A percentile compares a stretch with the other conserved stretches of the same genome.
phyloP scores from a whole-genome alignment of 1,140 invertebrate genomes.

The Ips typographus region DNA sequence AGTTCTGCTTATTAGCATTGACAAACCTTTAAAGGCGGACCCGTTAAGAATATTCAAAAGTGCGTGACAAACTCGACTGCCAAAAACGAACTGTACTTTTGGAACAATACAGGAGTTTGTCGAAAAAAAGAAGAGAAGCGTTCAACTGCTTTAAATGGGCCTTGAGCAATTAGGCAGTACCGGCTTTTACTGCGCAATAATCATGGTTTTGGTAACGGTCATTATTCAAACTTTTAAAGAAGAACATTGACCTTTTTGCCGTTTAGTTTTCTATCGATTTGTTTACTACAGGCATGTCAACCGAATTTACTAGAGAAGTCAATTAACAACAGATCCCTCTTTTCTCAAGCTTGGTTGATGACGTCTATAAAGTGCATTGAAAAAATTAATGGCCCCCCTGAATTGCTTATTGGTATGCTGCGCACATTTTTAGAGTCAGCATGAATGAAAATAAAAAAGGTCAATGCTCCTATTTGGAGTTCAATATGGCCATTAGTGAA shows the following conservation, averaged over 20 bases:
- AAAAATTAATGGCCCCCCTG: constrained; percentile 1
- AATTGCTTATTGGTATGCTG: background rate
- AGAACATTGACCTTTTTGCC: background rate
- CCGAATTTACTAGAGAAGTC: background rate
- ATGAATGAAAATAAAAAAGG: constrained; percentile 17
- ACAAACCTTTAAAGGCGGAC: no score
- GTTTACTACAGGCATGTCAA: background rate
- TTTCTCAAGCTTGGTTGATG: background rate
- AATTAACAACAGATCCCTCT: background rate
- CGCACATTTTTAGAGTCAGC: background rate
- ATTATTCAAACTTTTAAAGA: background rate
- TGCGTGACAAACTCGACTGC: background rate
- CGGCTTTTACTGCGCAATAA: background rate
- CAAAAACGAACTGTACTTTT: background rate
- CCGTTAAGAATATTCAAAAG: background rate
- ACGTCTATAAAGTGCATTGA: background rate
- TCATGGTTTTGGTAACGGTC: constrained; percentile 1
- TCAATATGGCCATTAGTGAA: constrained; percentile 12
- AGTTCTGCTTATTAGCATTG: background rate
- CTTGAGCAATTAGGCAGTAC: background rate
- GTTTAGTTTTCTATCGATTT: background rate
- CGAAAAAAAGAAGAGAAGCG: background rate
- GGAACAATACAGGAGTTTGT: background rate
- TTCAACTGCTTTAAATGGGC: background rate
- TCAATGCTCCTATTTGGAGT: constrained; percentile 4